Evolutionary conservation across 2,113 vertebrate species (phyloP).

Genomic region (Osmerus mordax): DNA sequence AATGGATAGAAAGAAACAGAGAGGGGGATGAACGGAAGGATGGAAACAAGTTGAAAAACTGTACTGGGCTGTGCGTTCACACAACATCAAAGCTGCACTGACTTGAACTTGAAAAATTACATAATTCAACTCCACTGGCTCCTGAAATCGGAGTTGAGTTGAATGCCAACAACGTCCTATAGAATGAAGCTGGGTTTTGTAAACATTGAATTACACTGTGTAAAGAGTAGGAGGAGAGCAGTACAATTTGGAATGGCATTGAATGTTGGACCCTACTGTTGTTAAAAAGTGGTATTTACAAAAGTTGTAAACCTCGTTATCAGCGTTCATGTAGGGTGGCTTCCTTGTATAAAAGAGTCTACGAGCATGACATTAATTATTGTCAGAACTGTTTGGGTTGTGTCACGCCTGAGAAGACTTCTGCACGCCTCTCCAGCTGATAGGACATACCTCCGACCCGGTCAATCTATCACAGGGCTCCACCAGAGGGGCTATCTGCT

Average conservation of each 20-base stretch:
- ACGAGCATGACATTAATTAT: slow-evolving; percentile 31
- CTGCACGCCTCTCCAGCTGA: slow-evolving; percentile 31
- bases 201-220: too few relatives aligned
- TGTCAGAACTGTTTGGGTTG: slow-evolving; percentile 17
- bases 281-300: not conserved
- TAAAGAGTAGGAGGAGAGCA: not conserved
- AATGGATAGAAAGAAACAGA: too few relatives aligned
- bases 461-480: not conserved
- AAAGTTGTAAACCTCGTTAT: slow-evolving; percentile 19
- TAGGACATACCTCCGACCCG: slow-evolving; percentile 1
- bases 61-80: too few relatives aligned
- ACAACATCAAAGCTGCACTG: too few relatives aligned
- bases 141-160: too few relatives aligned
- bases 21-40: too few relatives aligned
- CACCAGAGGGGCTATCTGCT: not conserved
- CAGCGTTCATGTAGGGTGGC: slow-evolving; percentile 15
- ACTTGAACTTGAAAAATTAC: too few relatives aligned
- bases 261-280: not conserved
- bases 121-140: too few relatives aligned
- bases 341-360: not conserved
- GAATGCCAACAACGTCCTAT: too few relatives aligned
- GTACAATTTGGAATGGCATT: not conserved
- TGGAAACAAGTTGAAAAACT: too few relatives aligned
- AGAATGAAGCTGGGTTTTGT: too few relatives aligned
- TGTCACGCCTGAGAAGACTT: slow-evolving; percentile 6